Conservation (phyloP, 2,888 invertebrate genomes). For the Taphrorychus bicolor region DNA sequence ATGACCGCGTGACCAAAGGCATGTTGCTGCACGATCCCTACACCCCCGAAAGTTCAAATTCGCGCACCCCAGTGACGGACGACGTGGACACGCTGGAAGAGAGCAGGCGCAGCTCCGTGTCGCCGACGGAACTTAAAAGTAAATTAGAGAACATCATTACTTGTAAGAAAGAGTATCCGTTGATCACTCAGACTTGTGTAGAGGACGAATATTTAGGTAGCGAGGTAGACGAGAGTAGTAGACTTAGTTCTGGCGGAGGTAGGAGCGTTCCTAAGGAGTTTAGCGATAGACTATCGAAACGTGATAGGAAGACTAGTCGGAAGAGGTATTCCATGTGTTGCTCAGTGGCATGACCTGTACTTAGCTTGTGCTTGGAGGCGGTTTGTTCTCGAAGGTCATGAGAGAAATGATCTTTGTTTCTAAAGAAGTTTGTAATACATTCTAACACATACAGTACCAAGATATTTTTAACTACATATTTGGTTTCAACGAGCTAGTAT, state of each 20-base stretch:
- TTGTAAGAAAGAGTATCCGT: conserved; percentile 37
- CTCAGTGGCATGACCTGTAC: conserved; percentile 31
- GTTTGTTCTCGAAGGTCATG: not conserved
- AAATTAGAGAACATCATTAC: conserved; percentile 64
- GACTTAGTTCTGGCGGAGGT: not conserved
- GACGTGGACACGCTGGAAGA: conserved; percentile 54
- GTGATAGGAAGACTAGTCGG: conserved; percentile 9
- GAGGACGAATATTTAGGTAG: conserved; percentile 42
- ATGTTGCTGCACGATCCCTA: conserved; percentile 71
- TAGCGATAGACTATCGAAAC: conserved; percentile 9
- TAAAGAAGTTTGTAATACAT: too few relatives aligned
- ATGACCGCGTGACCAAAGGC: conserved; percentile 61
- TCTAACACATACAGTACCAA: too few relatives aligned
- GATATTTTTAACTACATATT: too few relatives aligned
- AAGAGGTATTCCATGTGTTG: conserved; percentile 21
- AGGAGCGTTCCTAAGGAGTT: not conserved
- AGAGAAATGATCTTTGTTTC: too few relatives aligned
- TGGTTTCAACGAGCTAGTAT: too few relatives aligned
- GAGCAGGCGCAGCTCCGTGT: conserved; percentile 59
- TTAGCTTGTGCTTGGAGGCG: not conserved
- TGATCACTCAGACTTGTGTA: conserved; percentile 51
- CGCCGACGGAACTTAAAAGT: conserved; percentile 69
- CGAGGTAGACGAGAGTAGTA: conserved; percentile 11
- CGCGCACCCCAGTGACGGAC: conserved; percentile 72
- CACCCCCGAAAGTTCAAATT: conserved; percentile 83